phyloP scores from a whole-genome alignment of 2,888 invertebrate genomes.

The Pomacea canaliculata region DNA sequence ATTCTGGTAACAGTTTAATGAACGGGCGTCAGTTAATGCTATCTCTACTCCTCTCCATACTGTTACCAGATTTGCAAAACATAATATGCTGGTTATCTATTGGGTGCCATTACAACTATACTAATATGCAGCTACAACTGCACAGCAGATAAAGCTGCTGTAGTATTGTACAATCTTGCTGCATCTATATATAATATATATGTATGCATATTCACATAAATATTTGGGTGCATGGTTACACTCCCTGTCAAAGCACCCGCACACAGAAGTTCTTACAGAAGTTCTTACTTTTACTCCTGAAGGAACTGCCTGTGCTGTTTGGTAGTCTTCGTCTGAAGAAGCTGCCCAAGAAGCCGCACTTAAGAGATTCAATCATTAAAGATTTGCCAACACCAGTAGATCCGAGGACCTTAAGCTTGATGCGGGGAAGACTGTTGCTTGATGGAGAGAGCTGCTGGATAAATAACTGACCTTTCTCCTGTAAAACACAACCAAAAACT shows the following conservation, averaged over 20 bases:
- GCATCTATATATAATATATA: too few relatives aligned
- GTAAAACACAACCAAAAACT: slow-evolving; percentile 21
- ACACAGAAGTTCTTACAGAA: background rate
- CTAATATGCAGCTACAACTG: too few relatives aligned
- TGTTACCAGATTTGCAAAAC: too few relatives aligned
- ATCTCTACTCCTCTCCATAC: too few relatives aligned
- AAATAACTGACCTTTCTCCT: slow-evolving; percentile 72
- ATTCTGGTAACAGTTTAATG: slow-evolving; percentile 24
- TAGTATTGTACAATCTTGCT: too few relatives aligned
- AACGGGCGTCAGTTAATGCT: background rate
- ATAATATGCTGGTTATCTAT: background rate
- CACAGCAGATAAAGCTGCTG: too few relatives aligned
- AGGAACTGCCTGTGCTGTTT: slow-evolving; percentile 12
- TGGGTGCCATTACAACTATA: too few relatives aligned
- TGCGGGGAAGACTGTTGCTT: slow-evolving; percentile 69
- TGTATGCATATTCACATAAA: too few relatives aligned
- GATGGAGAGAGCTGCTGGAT: slow-evolving; percentile 77
- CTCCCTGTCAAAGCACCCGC: too few relatives aligned
- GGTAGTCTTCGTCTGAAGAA: slow-evolving; percentile 72
- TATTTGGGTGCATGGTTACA: too few relatives aligned
- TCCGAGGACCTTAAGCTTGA: slow-evolving; percentile 80
- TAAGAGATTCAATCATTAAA: slow-evolving; percentile 77
- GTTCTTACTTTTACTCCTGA: slow-evolving; percentile 31
- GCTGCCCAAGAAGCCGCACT: slow-evolving; percentile 78
- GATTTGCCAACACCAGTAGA: slow-evolving; percentile 82